A percentile compares a stretch with the other conserved stretches of the same genome.
Conservation (phyloP, 2,888 invertebrate genomes). For the Agelastica alni region DNA sequence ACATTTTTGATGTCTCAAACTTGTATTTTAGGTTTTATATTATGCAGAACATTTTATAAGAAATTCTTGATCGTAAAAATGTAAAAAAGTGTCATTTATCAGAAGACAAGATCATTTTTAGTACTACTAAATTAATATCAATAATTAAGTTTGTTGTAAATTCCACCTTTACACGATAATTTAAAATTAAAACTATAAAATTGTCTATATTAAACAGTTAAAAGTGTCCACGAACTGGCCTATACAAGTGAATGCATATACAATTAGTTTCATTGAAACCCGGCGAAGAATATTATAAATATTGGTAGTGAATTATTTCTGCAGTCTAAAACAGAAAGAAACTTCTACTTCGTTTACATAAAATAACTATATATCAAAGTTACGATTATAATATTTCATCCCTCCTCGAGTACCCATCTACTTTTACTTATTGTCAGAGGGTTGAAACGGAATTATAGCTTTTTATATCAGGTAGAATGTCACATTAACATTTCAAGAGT, state of each 20-base stretch:
- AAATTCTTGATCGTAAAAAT: too few species aligned
- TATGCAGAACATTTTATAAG: too few species aligned
- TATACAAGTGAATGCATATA: slow-evolving; percentile 2
- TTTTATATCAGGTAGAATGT: slow-evolving; percentile 27
- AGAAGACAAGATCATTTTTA: too few species aligned
- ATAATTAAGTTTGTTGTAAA: too few species aligned
- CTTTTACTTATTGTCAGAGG: slow-evolving; percentile 26
- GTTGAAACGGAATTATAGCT: slow-evolving; percentile 25
- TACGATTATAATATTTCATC: slow-evolving; percentile 21
- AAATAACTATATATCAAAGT: slow-evolving; percentile 25
- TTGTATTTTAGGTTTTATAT: too few species aligned
- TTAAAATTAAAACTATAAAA: too few species aligned
- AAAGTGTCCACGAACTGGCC: background rate
- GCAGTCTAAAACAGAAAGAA: slow-evolving; percentile 21
- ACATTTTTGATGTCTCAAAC: too few species aligned
- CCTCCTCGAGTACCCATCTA: slow-evolving; percentile 24
- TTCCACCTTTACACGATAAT: too few species aligned
- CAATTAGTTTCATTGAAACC: slow-evolving; percentile 13
- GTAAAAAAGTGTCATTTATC: too few species aligned
- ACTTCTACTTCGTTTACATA: slow-evolving; percentile 22
- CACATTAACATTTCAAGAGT: slow-evolving; percentile 23
- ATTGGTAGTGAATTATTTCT: slow-evolving; percentile 16
- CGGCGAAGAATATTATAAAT: slow-evolving; percentile 10
- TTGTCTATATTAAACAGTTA: too few species aligned
- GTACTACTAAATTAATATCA: too few species aligned